Percentiles rank a stretch among this genome's conserved stretches.
These are phyloP conservation scores for Paradoxurus hermaphroditus DNA, from an alignment of 2,113 vertebrate genomes.

Conservation along the genomic window DNA sequence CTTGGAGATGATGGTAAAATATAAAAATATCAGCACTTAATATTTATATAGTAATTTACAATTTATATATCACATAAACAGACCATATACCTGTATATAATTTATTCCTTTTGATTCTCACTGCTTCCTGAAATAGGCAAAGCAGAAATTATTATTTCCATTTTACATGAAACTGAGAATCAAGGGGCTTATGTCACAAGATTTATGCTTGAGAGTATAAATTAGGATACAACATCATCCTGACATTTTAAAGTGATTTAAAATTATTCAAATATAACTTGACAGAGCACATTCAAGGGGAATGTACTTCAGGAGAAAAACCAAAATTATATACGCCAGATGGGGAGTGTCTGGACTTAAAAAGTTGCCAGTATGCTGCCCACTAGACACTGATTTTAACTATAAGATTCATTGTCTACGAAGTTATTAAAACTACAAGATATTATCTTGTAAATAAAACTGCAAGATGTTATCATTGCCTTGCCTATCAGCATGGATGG, in stretches of 20 bases:
- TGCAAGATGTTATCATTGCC: background rate
- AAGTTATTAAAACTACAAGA: background rate
- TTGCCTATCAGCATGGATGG: background rate
- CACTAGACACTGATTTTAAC: background rate
- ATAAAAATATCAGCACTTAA: background rate
- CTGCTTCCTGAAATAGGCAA: background rate
- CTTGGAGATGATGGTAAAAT: background rate
- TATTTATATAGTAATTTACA: background rate
- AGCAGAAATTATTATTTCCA: conserved; percentile 27
- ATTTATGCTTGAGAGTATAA: conserved; percentile 32
- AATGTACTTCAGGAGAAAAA: background rate
- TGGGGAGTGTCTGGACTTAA: background rate
- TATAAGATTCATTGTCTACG: background rate
- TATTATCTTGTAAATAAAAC: background rate
- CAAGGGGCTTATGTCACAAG: conserved; percentile 5
- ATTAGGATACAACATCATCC: conserved; percentile 1
- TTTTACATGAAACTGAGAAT: conserved; percentile 11
- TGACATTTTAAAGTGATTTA: conserved; percentile 45
- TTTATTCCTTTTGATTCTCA: conserved; percentile 17
- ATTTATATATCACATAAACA: background rate
- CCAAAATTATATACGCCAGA: background rate
- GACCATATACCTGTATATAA: background rate
- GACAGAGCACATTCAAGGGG: conserved; percentile 5
- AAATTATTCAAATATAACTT: conserved; percentile 39
- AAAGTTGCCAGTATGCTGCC: background rate